phyloP scores from a whole-genome alignment of 1,140 invertebrate species.

The Aphelenchoides besseyi region DNA sequence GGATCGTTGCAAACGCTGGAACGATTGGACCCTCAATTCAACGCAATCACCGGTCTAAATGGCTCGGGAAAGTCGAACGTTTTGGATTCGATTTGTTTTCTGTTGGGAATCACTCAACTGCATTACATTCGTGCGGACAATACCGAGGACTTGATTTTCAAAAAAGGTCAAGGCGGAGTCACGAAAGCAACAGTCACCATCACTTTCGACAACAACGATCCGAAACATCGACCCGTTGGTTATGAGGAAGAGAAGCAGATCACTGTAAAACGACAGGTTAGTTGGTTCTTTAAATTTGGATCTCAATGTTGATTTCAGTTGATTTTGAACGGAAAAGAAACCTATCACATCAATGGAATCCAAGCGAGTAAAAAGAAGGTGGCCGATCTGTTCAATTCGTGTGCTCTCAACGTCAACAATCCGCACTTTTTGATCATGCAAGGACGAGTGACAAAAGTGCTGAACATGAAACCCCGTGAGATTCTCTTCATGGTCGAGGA shows the following conservation, averaged over 20 bases:
- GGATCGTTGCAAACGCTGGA: slow-evolving; percentile 83
- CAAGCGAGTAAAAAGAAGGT: slow-evolving; percentile 84
- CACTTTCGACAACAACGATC: slow-evolving; percentile 85
- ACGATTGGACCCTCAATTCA: slow-evolving; percentile 89
- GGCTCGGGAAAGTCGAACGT: slow-evolving; percentile 98
- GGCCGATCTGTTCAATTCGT: slow-evolving; percentile 88
- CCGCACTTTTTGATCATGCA: slow-evolving; percentile 99
- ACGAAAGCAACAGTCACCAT: slow-evolving; percentile 93
- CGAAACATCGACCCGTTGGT: slow-evolving; percentile 77
- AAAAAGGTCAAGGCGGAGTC: slow-evolving; percentile 90
- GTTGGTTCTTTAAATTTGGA: background rate
- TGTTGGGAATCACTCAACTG: slow-evolving; percentile 74
- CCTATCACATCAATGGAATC: slow-evolving; percentile 90
- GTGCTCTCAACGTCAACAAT: slow-evolving; percentile 97
- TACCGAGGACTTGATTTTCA: slow-evolving; percentile 75
- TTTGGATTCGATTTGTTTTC: slow-evolving; percentile 93
- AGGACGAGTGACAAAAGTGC: slow-evolving; percentile 95
- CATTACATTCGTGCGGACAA: slow-evolving; percentile 4
- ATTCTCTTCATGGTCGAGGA: slow-evolving; percentile 98
- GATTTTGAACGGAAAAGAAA: slow-evolving; percentile 72
- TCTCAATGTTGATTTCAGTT: slow-evolving; percentile 63
- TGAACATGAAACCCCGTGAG: slow-evolving; percentile 78
- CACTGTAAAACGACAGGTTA: slow-evolving; percentile 81
- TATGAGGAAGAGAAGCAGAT: slow-evolving; percentile 90
- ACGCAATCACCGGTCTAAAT: slow-evolving; percentile 95